These are phyloP conservation scores for Drosophila lacertosa DNA, from an alignment of 1,140 invertebrate genomes.

Conservation along the genomic window DNA sequence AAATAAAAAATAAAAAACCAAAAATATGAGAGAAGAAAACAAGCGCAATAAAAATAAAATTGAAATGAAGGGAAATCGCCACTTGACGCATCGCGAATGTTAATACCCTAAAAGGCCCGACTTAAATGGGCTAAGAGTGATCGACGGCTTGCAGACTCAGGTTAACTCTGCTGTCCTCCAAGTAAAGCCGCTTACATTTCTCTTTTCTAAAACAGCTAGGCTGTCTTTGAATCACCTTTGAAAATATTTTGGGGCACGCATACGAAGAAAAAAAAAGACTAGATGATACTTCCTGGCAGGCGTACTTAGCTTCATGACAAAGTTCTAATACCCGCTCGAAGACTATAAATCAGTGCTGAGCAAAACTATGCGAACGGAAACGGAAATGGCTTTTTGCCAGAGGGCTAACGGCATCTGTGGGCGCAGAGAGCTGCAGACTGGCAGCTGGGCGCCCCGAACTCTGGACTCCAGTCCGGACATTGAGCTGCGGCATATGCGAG, in stretches of 20 bases:
- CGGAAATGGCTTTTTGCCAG: slow-evolving; percentile 61
- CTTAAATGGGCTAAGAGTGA: too few relatives aligned
- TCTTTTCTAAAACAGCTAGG: too few relatives aligned
- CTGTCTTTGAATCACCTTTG: neutral
- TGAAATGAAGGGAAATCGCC: slow-evolving; percentile 38
- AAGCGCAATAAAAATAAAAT: slow-evolving; percentile 43
- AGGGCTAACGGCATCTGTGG: slow-evolving; percentile 46
- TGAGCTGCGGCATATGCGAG: slow-evolving; percentile 62
- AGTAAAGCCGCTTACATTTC: too few relatives aligned
- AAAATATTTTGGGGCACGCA: too few relatives aligned
- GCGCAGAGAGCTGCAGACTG: slow-evolving; percentile 23
- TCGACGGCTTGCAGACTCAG: too few relatives aligned
- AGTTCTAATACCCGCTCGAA: slow-evolving; percentile 37
- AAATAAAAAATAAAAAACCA: slow-evolving; percentile 11
- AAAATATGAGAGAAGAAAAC: slow-evolving; percentile 7
- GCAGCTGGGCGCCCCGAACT: slow-evolving; percentile 3
- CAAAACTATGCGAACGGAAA: slow-evolving; percentile 64
- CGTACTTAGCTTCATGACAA: slow-evolving; percentile 17
- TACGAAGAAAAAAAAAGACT: too few relatives aligned
- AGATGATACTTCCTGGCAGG: slow-evolving; percentile 13
- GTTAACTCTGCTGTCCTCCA: too few relatives aligned
- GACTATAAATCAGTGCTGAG: slow-evolving; percentile 47
- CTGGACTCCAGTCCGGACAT: neutral
- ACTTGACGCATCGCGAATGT: slow-evolving; percentile 9
- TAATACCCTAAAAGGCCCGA: slow-evolving; percentile 38